These are phyloP conservation scores for Epistrophella euchroma DNA, from an alignment of 2,888 invertebrate species.

Conservation along the genomic window DNA sequence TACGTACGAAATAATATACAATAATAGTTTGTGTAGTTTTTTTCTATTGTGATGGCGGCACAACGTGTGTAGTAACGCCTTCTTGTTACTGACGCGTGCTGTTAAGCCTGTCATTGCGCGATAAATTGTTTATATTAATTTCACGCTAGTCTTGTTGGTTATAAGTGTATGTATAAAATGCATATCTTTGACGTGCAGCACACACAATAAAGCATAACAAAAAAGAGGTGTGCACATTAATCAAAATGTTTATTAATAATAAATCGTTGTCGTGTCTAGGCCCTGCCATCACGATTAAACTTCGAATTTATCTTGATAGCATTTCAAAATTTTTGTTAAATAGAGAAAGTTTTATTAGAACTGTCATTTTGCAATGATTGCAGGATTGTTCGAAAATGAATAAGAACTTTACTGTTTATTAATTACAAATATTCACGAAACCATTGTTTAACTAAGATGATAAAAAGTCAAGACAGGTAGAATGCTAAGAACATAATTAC, in stretches of 20 bases:
- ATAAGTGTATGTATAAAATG: neutral
- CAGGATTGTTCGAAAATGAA: neutral
- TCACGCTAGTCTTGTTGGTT: constrained; percentile 7
- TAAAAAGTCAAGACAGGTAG: no score
- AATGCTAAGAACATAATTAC: no score
- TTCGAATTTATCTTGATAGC: constrained; percentile 24
- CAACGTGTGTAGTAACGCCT: constrained; percentile 41
- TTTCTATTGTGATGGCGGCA: constrained; percentile 14
- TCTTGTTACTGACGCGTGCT: constrained; percentile 42
- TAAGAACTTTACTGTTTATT: neutral
- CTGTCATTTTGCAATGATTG: constrained; percentile 9
- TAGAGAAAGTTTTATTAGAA: constrained; percentile 19
- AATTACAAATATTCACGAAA: no score
- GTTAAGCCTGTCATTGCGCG: constrained; percentile 50
- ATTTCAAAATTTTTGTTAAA: constrained; percentile 1
- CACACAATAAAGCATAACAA: neutral
- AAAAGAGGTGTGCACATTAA: constrained; percentile 38
- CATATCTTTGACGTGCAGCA: constrained; percentile 18
- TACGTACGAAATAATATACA: neutral
- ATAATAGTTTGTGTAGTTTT: constrained; percentile 2
- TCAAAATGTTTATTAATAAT: constrained; percentile 46
- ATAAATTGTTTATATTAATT: constrained; percentile 58
- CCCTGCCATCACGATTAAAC: constrained; percentile 31
- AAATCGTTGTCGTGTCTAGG: constrained; percentile 41
- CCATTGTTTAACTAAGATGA: no score